Evolutionary conservation across 2,113 vertebrate genomes (phyloP), one percentile per base, ranked within the genome.

Genomic region (Nematolebias whitei): DNA sequence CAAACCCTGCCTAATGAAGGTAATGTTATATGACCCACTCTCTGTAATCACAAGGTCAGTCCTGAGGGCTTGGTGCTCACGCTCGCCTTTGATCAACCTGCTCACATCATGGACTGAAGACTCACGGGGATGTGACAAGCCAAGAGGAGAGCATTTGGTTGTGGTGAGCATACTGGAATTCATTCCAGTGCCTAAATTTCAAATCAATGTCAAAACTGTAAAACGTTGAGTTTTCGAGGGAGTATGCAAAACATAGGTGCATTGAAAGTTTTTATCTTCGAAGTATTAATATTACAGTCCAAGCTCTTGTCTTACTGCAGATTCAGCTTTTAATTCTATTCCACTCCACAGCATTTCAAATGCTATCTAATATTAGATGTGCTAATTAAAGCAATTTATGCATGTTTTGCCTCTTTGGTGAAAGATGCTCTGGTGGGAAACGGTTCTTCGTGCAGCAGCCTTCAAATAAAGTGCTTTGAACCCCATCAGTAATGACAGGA

Each of bases 351-450:
- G 76, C 62, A 65, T 71, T 78, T 79, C 57, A 69, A 74, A 61
- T 47, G 58, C 55, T 26, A 56, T 62, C 76, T 82, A 83, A 81
- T 80, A 82, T 82, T 84, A 87, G 79, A 79, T 61, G 63, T 32
- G 59, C 80, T 83, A 84, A 90, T 90, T 83, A 84, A 79, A 80
- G 79, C 76, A 80, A 84, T 78, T 48, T 84, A 78, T 83, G 76
- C 76, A 59, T 63, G 63, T 87, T 84, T 80, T 63, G 32, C 49
- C 66, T 85, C 63, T 73, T 71, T 51, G 29, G 73, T 20, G 62
- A 74, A 63, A 71, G 50, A 61, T 59, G 64, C 68, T 82, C 80
- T 71, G 71, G 47, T 85, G 81, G 81, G 81, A 82, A 80, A 83
- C 74, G 45, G 58, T 76, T 87, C 78, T 86, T 85, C 64, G 68